A percentile compares a stretch with the other conserved stretches of the same genome.
These are phyloP conservation scores for Donacobius atricapilla DNA, from an alignment of 2,113 vertebrate species.

Conservation along the genomic window DNA sequence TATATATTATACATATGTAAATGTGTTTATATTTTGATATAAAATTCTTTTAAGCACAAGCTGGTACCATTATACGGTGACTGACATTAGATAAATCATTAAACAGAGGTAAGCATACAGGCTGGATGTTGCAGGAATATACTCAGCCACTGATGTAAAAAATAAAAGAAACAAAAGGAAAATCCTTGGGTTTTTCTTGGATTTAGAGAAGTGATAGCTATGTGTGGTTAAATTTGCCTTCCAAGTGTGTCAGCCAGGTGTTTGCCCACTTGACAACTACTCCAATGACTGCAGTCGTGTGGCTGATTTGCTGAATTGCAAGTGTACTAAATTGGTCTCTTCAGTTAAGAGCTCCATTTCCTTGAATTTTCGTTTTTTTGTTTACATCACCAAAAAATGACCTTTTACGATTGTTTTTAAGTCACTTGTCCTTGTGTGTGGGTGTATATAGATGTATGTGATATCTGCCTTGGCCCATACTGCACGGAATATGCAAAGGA, in stretches of 20 bases:
- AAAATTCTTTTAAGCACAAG: not conserved
- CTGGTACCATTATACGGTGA: not conserved
- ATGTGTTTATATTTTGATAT: not conserved
- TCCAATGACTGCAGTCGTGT: not conserved
- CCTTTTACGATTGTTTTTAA: not conserved
- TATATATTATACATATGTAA: too few species aligned
- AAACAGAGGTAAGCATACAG: not conserved
- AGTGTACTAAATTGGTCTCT: not conserved
- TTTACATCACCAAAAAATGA: not conserved
- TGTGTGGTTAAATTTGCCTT: not conserved
- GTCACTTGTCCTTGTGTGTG: not conserved
- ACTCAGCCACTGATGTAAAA: not conserved
- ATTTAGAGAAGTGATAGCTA: not conserved
- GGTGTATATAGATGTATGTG: too few species aligned
- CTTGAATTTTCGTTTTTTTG: not conserved
- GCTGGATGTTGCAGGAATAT: not conserved
- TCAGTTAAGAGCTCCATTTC: not conserved
- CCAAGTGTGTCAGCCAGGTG: not conserved
- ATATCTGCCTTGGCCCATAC: not conserved
- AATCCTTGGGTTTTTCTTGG: not conserved
- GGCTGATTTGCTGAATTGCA: constrained; percentile 1
- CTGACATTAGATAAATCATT: not conserved
- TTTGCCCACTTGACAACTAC: constrained; percentile 23
- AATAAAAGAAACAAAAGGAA: fast-evolving
- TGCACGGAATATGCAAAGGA: not conserved